Percentiles rank a stretch among this genome's conserved stretches.
phyloP scores from a whole-genome alignment of 2,888 invertebrate species.

The Portevinia maculata region DNA sequence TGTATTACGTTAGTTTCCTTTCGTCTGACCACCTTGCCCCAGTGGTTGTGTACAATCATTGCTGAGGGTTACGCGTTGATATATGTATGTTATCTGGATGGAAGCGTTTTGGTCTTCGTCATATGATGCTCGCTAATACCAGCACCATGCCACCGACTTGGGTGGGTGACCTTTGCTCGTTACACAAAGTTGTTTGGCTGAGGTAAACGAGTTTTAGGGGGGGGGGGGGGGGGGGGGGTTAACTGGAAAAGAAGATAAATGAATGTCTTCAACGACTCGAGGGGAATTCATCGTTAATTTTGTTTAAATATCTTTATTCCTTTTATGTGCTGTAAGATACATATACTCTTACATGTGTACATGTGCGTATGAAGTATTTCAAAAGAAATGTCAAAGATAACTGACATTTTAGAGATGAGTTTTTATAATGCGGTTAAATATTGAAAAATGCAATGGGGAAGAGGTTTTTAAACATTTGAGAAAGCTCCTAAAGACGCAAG shows the following conservation, averaged over 20 bases:
- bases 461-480: no score
- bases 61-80: slow-evolving; percentile 13
- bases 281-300: slow-evolving; percentile 52
- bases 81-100: neutral
- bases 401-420: no score
- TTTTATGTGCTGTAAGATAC: neutral
- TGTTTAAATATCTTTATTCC: slow-evolving; percentile 41
- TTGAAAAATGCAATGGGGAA: no score
- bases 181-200: slow-evolving; percentile 7
- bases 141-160: neutral
- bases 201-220: slow-evolving; percentile 37
- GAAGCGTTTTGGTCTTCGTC: slow-evolving; percentile 17
- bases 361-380: no score
- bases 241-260: slow-evolving; percentile 55
- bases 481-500: no score
- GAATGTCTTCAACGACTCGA: slow-evolving; percentile 55
- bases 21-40: slow-evolving; percentile 19
- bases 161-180: slow-evolving; percentile 50
- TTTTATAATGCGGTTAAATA: no score
- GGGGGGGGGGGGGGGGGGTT: slow-evolving; percentile 54
- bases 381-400: no score
- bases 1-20: slow-evolving; percentile 1
- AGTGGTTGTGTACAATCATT: neutral
- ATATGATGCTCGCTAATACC: slow-evolving; percentile 6
- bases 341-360: no score